Evolutionary conservation across 2,113 vertebrate species (phyloP), one percentile per base, ranked within the genome.

Genomic region (Pachypanchax playfairii): DNA sequence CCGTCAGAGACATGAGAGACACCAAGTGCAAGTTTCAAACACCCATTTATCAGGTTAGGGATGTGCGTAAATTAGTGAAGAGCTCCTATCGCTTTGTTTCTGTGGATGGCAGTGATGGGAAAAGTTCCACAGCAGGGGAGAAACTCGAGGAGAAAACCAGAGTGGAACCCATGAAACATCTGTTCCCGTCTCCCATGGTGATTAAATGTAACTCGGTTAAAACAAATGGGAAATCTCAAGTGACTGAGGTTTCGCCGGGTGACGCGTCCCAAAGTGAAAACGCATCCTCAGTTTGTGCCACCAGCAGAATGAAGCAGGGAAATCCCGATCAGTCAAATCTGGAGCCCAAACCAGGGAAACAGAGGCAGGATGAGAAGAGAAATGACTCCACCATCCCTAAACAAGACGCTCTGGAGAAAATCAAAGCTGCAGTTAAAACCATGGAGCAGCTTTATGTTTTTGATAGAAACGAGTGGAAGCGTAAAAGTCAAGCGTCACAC

Each of bases 371-470:
- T 44, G 92, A 95, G 0, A 93, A 92, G 78, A 93, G 92, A 39
- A 65, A 61, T 11, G 82, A 91, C 20, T 77, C 72, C 2, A 83
- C 86, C 53, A 71, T 91, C 6, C 83, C 85, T 0, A 92, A 93
- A 55, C 93, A 94, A 24, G 94, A 92, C 1, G 97, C 96, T 0
- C 78, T 99, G 59, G 94, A 98, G 88, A 98, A 98, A 85, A 90
- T 99, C 18, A 96, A 94, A 7, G 97, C 97, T 0, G 97, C 97
- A 0, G 96, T 99, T 25, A 91, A 94, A 72, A 98, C 95, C 5
- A 99, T 99, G 97, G 97, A 99, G 56, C 94, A 98, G 75, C 92
- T 98, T 3, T 99, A 98, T 51, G 94, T 96, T 66, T 97, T 95
- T 79, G 92, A 94, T 70, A 91, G 93, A 28, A 93, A 95, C 4